Evolutionary conservation across 2,888 invertebrate genomes (phyloP).

Genomic region (Pristionchus mayeri): DNA sequence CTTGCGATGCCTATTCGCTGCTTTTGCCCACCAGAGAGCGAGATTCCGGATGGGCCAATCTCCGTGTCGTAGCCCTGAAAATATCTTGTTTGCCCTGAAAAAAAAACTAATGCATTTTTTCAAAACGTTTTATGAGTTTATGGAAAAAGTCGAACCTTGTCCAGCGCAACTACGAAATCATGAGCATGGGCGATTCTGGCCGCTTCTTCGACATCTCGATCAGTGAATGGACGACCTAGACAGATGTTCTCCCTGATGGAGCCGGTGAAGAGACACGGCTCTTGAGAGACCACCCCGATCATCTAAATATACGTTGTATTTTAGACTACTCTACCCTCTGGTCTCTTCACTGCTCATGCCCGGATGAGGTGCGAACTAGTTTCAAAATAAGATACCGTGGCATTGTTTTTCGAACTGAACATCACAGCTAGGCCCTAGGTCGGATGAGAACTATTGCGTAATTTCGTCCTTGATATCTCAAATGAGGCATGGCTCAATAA

Average conservation of each 20-base stretch:
- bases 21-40: slow-evolving; percentile 43
- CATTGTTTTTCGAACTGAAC: too few species aligned
- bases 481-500: too few species aligned
- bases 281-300: slow-evolving; percentile 46
- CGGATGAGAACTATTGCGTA: too few species aligned
- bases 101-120: background rate
- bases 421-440: too few species aligned
- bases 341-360: too few species aligned
- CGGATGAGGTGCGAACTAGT: too few species aligned
- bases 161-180: background rate
- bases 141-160: too few species aligned
- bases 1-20: slow-evolving; percentile 19
- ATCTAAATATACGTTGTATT: too few species aligned
- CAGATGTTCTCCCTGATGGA: slow-evolving; percentile 39
- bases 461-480: too few species aligned
- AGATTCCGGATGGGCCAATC: slow-evolving; percentile 34
- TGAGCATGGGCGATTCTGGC: slow-evolving; percentile 26
- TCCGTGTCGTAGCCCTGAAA: slow-evolving; percentile 26
- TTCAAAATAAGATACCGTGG: too few species aligned
- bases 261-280: slow-evolving; percentile 38
- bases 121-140: too few species aligned
- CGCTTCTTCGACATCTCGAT: background rate
- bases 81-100: background rate
- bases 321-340: too few species aligned
- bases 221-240: slow-evolving; percentile 26